phyloP scores from a whole-genome alignment of 2,797 vertebrate genomes.

The Pantherophis vulpinus region DNA sequence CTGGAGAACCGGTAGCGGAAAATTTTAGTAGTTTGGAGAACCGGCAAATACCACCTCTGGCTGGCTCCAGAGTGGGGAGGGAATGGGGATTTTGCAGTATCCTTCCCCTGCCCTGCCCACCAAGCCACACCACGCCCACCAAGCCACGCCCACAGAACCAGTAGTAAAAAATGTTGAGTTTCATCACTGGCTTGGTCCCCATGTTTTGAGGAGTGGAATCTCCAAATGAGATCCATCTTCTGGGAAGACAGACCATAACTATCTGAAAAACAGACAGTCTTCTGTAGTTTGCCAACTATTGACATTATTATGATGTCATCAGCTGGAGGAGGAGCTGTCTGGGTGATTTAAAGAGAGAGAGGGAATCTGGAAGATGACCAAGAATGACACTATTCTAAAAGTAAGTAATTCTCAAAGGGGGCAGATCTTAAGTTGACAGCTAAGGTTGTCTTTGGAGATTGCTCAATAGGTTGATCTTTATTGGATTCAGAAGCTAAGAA shows the following conservation, averaged over 20 bases:
- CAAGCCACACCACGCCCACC: too few relatives aligned
- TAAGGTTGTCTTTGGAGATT: neutral
- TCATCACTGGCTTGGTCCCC: too few relatives aligned
- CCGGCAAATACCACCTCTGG: too few relatives aligned
- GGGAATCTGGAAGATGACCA: neutral
- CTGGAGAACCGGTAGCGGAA: too few relatives aligned
- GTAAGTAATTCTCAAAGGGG: conserved; percentile 18
- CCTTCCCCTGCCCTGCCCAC: too few relatives aligned
- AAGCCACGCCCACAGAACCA: too few relatives aligned
- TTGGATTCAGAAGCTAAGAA: neutral
- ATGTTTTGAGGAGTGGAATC: neutral
- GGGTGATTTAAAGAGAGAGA: conserved; percentile 23
- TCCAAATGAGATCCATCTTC: neutral
- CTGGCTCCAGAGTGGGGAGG: too few relatives aligned
- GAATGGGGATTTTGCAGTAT: too few relatives aligned
- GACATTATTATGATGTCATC: conserved; percentile 30
- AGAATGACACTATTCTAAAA: conserved; percentile 1
- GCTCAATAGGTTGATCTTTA: neutral
- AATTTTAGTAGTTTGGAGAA: too few relatives aligned
- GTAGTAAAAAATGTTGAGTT: too few relatives aligned
- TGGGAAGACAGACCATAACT: neutral
- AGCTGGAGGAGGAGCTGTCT: neutral
- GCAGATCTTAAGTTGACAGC: neutral
- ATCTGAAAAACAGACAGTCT: neutral
- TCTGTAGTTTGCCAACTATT: neutral